phyloP scores from a whole-genome alignment of 2,888 invertebrate genomes.

The Criorhina ranunculi region DNA sequence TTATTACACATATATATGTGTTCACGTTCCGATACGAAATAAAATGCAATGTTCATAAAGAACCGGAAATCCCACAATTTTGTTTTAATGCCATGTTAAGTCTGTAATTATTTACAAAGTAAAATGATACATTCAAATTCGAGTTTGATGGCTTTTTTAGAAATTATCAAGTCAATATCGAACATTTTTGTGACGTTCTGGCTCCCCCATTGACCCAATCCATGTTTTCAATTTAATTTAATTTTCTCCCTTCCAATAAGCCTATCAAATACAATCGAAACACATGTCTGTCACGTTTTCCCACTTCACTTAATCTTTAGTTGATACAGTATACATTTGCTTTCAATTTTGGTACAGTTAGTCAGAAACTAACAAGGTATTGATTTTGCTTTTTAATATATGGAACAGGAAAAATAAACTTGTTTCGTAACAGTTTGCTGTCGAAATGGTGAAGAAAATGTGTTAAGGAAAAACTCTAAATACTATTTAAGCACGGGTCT shows the following conservation, averaged over 20 bases:
- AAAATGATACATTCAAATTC: too few relatives aligned
- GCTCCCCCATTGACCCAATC: background rate
- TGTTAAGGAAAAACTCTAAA: too few relatives aligned
- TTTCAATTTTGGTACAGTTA: conserved; percentile 10
- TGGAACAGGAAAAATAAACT: too few relatives aligned
- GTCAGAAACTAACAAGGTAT: conserved; percentile 16
- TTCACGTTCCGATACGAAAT: too few relatives aligned
- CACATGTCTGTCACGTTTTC: conserved; percentile 7
- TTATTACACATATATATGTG: too few relatives aligned
- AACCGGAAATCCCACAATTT: background rate
- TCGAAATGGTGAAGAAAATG: too few relatives aligned
- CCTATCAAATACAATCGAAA: background rate
- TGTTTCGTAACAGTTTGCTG: too few relatives aligned
- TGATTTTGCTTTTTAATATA: too few relatives aligned
- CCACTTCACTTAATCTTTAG: conserved; percentile 16
- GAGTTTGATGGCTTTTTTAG: too few relatives aligned
- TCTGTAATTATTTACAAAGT: too few relatives aligned
- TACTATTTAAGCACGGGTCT: too few relatives aligned
- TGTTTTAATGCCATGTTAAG: background rate
- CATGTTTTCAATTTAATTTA: conserved; percentile 7
- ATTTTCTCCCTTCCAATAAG: conserved; percentile 1
- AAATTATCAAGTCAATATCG: background rate
- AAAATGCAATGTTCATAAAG: background rate
- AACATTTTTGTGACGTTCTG: too few relatives aligned
- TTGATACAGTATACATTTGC: conserved; percentile 8